phyloP scores from a whole-genome alignment of 2,888 invertebrate genomes.

The Adineta ricciae region DNA sequence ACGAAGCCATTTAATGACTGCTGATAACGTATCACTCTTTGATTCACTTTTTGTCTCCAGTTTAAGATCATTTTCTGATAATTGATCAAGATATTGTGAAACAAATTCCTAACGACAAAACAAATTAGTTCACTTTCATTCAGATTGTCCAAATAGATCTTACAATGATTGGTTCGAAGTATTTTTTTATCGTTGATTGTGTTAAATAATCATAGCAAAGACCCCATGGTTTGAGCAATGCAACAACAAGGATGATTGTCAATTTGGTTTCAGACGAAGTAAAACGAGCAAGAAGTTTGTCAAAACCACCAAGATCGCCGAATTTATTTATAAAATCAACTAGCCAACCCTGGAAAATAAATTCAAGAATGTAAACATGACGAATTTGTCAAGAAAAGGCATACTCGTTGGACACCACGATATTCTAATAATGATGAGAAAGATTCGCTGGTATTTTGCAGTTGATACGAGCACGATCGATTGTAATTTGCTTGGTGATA shows the following conservation, averaged over 20 bases:
- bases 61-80: slow-evolving; percentile 87
- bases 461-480: neutral
- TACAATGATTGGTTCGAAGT: slow-evolving; percentile 54
- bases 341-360: slow-evolving; percentile 65
- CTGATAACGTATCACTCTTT: slow-evolving; percentile 87
- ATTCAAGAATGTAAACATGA: neutral
- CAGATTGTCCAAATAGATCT: neutral
- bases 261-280: slow-evolving; percentile 53
- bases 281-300: slow-evolving; percentile 54
- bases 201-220: slow-evolving; percentile 81
- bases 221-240: slow-evolving; percentile 74
- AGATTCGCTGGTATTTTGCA: neutral
- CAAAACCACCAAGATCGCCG: slow-evolving; percentile 78
- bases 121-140: neutral
- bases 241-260: slow-evolving; percentile 67
- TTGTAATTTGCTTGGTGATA: neutral
- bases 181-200: slow-evolving; percentile 76
- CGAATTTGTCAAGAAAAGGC: neutral
- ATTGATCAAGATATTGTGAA: slow-evolving; percentile 71
- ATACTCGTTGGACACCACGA: neutral
- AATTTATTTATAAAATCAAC: slow-evolving; percentile 89
- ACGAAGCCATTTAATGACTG: slow-evolving; percentile 82
- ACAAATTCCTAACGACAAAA: neutral
- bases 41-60: slow-evolving; percentile 83
- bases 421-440: neutral